Percentiles rank a stretch among this genome's conserved stretches.
Conservation (phyloP, 2,888 invertebrate genomes). For the Lathronympha strigana region DNA sequence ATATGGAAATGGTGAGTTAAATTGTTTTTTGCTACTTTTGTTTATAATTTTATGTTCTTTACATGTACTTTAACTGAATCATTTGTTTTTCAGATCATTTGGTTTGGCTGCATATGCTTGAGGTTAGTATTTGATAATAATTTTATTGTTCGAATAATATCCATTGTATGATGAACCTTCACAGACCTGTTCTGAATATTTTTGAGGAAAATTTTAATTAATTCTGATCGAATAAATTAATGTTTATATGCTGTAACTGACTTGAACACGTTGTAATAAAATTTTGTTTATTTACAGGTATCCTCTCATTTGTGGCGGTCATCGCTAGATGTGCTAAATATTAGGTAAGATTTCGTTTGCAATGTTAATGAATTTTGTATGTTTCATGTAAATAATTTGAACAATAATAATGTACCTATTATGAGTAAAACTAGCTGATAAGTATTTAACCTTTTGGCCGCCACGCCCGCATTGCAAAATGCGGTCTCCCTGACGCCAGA, state of each 20-base stretch:
- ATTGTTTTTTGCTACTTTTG: background rate
- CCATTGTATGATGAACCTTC: constrained; percentile 43
- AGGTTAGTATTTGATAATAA: constrained; percentile 24
- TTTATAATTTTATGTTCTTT: background rate
- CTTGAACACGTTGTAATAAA: background rate
- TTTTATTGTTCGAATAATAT: background rate
- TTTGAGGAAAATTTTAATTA: constrained; percentile 56
- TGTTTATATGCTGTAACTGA: no score
- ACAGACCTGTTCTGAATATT: constrained; percentile 72
- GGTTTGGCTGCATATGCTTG: background rate
- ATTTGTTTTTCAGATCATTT: constrained; percentile 8
- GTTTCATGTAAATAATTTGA: no score
- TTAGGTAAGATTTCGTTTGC: background rate
- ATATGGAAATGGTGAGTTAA: constrained; percentile 54
- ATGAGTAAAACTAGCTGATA: no score
- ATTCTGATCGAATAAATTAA: constrained; percentile 43
- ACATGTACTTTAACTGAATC: background rate
- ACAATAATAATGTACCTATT: no score
- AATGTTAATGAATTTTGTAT: no score
- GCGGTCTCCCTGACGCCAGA: no score
- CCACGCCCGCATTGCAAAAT: no score
- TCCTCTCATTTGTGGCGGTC: background rate
- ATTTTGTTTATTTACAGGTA: constrained; percentile 8
- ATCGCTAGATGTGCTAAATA: no score
- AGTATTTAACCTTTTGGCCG: no score